phyloP scores from a whole-genome alignment of 2,113 vertebrate species.

The Antechinus flavipes region DNA sequence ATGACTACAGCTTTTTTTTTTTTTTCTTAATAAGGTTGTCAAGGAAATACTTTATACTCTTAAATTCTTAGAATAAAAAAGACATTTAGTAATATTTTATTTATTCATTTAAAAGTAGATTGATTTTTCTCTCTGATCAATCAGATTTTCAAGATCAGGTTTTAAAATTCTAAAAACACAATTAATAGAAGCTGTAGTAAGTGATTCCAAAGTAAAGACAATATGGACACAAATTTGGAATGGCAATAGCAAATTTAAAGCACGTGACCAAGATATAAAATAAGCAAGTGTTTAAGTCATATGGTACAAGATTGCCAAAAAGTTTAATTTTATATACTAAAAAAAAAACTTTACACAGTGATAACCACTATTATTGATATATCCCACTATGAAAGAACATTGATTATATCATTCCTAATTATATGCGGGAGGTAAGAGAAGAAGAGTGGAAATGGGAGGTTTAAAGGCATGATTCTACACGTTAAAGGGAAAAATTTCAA shows the following conservation, averaged over 20 bases:
- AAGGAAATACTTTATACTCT: neutral
- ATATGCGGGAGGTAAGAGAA: neutral
- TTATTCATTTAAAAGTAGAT: constrained; percentile 18
- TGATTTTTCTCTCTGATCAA: neutral
- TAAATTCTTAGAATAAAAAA: neutral
- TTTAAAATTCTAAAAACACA: neutral
- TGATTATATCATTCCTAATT: neutral
- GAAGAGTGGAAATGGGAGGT: neutral
- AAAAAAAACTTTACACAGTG: neutral
- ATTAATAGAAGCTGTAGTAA: neutral
- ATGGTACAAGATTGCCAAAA: neutral
- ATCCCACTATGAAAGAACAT: neutral
- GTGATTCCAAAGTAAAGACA: neutral
- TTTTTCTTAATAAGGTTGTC: neutral
- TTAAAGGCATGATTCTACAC: neutral
- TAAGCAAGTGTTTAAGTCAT: neutral
- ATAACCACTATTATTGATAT: neutral
- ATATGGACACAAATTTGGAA: neutral
- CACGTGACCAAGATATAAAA: neutral
- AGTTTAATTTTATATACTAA: neutral
- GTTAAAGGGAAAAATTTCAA: neutral
- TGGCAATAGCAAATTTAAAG: neutral
- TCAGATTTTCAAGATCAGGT: constrained; percentile 1
- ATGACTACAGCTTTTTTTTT: neutral
- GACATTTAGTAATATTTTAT: neutral